Conservation (phyloP, 1,140 invertebrate genomes). For the Steinernema khuongi region DNA sequence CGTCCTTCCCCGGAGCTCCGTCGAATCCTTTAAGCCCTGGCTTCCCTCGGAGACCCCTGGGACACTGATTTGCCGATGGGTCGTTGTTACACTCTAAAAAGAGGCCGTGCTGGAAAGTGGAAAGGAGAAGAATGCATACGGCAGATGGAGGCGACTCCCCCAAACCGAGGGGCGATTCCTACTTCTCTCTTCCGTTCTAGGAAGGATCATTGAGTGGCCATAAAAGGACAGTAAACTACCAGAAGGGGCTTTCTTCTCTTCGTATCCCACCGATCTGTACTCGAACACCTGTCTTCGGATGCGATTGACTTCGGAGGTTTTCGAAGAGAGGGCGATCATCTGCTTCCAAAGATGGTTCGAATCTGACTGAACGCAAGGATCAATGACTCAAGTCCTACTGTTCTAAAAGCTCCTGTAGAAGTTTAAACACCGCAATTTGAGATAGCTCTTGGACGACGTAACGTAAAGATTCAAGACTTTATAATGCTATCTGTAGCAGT, state of each 20-base stretch:
- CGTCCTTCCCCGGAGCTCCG: not conserved
- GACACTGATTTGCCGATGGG: not conserved
- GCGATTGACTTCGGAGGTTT: not conserved
- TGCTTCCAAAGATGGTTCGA: not conserved
- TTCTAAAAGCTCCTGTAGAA: no score
- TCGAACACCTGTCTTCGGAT: not conserved
- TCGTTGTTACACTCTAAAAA: not conserved
- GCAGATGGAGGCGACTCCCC: not conserved
- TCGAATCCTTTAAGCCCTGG: not conserved
- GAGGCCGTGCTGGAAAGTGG: not conserved
- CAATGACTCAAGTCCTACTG: no score
- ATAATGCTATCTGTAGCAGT: no score
- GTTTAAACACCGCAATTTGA: no score
- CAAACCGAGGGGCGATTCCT: not conserved
- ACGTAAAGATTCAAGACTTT: no score
- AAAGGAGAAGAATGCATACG: not conserved
- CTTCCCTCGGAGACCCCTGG: not conserved
- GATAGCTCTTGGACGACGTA: no score
- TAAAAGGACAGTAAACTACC: not conserved
- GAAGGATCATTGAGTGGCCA: not conserved
- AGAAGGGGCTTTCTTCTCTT: not conserved
- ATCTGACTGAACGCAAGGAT: no score
- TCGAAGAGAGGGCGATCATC: not conserved
- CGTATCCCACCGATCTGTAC: not conserved
- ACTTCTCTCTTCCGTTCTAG: not conserved